These are phyloP conservation scores for Aphaenogaster ashmeadi DNA, from an alignment of 1,140 invertebrate genomes.

Conservation along the genomic window DNA sequence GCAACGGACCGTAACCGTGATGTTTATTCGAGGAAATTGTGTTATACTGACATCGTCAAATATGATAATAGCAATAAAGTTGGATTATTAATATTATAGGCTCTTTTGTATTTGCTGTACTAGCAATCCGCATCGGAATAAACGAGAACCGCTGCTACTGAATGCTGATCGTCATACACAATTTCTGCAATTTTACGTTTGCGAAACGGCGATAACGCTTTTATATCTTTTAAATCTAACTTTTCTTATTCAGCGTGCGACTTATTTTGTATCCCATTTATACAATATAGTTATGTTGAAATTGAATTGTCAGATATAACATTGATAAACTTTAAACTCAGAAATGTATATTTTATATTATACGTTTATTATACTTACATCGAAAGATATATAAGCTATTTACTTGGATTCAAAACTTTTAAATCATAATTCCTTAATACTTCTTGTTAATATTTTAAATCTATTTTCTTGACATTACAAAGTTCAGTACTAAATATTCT, in stretches of 20 bases:
- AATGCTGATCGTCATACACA: neutral
- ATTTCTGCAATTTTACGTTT: neutral
- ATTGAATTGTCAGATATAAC: neutral
- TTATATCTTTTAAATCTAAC: neutral
- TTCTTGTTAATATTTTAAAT: neutral
- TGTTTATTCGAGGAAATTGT: slow-evolving; percentile 45
- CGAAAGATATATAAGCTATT: neutral
- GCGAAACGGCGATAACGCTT: neutral
- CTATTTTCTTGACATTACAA: neutral
- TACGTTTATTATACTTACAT: neutral
- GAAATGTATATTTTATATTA: slow-evolving; percentile 4
- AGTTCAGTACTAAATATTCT: neutral
- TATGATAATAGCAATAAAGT: slow-evolving; percentile 35
- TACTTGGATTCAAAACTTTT: neutral
- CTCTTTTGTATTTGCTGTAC: neutral
- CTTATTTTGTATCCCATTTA: slow-evolving; percentile 9
- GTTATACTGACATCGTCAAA: neutral
- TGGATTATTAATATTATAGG: slow-evolving; percentile 51
- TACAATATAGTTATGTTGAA: neutral
- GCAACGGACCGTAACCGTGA: slow-evolving; percentile 3
- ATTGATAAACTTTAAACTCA: neutral
- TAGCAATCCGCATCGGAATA: neutral
- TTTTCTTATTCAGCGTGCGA: slow-evolving; percentile 10
- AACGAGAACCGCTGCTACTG: neutral
- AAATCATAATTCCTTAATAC: neutral